phyloP scores from a whole-genome alignment of 2,888 invertebrate species.

The Idaea aversata region DNA sequence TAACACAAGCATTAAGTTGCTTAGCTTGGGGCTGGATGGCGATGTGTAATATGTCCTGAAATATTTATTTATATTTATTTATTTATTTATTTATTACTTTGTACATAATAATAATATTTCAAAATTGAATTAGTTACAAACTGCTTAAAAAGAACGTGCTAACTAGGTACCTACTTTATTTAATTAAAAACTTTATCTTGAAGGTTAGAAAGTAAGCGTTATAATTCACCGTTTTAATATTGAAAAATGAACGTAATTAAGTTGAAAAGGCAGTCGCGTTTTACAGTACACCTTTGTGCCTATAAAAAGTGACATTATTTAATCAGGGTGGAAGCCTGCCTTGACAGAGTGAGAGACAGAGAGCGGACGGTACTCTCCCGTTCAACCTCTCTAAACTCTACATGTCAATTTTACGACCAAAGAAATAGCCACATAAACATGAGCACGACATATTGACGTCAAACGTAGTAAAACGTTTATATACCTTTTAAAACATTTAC shows the following conservation, averaged over 20 bases:
- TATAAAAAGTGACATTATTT: not conserved
- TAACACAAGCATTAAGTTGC: no score
- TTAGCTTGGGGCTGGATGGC: no score
- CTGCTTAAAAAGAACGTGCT: no score
- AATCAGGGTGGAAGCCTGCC: not conserved
- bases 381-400: not conserved
- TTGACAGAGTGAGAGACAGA: not conserved
- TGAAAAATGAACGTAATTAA: not conserved
- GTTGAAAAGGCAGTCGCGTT: not conserved
- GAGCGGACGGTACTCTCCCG: not conserved
- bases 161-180: not conserved
- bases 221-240: not conserved
- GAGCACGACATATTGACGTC: slow-evolving; percentile 2
- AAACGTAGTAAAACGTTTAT: not conserved
- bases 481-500: slow-evolving; percentile 8
- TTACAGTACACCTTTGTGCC: not conserved
- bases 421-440: slow-evolving; percentile 10
- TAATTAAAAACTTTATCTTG: not conserved
- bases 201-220: not conserved
- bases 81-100: no score
- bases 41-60: no score
- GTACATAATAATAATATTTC: no score
- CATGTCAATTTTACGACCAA: slow-evolving; percentile 17
- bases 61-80: no score
- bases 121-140: no score